phyloP scores from a whole-genome alignment of 2,888 invertebrate genomes.

The Thyatira batis region DNA sequence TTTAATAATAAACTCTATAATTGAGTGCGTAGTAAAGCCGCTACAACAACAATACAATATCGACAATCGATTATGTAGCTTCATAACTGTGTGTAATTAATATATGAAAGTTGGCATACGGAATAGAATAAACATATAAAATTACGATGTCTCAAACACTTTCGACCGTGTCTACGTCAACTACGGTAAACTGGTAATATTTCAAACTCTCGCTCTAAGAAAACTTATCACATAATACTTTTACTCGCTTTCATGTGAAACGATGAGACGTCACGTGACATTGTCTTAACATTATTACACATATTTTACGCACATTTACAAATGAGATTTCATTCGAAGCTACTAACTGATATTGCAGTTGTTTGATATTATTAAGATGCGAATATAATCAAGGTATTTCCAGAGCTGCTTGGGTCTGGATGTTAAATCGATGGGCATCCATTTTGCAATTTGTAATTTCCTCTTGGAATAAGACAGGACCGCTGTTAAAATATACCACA shows the following conservation, averaged over 20 bases:
- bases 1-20: neutral
- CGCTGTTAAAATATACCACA: no score
- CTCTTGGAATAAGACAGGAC: no score
- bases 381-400: neutral
- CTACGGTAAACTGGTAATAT: slow-evolving; percentile 38
- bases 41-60: neutral
- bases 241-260: slow-evolving; percentile 47
- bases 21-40: neutral
- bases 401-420: no score
- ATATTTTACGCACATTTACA: neutral
- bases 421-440: no score
- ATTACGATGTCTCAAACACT: neutral
- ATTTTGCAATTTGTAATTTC: no score
- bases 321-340: neutral
- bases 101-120: neutral
- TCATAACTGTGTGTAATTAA: neutral
- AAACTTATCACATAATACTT: slow-evolving; percentile 41
- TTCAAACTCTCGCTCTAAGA: slow-evolving; percentile 48
- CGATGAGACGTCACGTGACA: slow-evolving; percentile 33
- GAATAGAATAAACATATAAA: neutral
- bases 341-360: neutral
- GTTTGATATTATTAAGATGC: neutral
- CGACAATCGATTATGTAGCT: neutral
- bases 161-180: neutral
- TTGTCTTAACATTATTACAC: slow-evolving; percentile 25